A percentile compares a stretch with the other conserved stretches of the same genome.
These are phyloP conservation scores for Caerostris extrusa DNA, from an alignment of 1,140 invertebrate genomes.

Conservation along the genomic window DNA sequence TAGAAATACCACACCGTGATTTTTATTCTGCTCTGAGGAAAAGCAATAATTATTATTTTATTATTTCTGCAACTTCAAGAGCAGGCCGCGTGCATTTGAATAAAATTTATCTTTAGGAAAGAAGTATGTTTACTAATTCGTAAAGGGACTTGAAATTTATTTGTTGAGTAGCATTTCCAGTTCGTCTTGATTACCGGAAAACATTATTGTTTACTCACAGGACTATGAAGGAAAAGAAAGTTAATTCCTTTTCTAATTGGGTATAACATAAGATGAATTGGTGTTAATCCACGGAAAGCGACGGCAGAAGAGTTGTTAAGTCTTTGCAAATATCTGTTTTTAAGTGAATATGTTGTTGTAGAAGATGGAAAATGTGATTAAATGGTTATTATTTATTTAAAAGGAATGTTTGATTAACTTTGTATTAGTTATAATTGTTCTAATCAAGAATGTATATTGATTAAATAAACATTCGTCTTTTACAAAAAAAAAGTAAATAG, in stretches of 20 bases:
- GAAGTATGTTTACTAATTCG: neutral
- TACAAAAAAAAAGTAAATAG: too few species aligned
- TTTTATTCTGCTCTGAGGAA: neutral
- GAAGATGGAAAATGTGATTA: neutral
- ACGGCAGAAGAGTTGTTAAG: neutral
- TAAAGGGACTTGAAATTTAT: neutral
- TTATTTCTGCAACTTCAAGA: neutral
- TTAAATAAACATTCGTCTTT: too few species aligned
- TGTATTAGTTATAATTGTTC: too few species aligned
- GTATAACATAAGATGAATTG: neutral
- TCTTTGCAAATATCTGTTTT: neutral
- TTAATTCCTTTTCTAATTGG: conserved; percentile 1
- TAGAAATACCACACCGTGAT: neutral
- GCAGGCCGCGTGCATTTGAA: neutral
- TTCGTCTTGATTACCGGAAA: neutral
- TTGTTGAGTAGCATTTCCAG: neutral
- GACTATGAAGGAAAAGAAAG: neutral
- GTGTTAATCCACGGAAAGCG: neutral
- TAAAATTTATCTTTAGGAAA: neutral
- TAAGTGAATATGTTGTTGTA: neutral
- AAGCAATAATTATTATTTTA: conserved; percentile 9
- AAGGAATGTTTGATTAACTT: too few species aligned
- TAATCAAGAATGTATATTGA: too few species aligned
- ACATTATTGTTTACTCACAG: neutral
- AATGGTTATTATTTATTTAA: too few species aligned